These are phyloP conservation scores for Oxyteleia sp. DNA, from an alignment of 2,888 invertebrate genomes.

Conservation along the genomic window DNA sequence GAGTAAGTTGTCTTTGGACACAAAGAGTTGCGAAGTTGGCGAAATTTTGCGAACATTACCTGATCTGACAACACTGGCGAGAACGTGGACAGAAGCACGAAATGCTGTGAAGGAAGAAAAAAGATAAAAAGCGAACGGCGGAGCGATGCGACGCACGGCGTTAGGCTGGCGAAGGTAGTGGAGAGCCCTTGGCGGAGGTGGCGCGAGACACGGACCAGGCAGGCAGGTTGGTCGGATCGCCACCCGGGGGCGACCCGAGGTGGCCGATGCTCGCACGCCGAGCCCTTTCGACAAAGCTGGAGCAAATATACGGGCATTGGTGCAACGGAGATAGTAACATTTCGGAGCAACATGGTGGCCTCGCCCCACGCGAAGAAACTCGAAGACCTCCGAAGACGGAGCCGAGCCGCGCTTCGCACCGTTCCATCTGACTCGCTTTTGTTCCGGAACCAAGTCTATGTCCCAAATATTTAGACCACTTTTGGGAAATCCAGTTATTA, in stretches of 20 bases:
- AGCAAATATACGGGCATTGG: conserved; percentile 45
- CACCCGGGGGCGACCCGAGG: conserved; percentile 86
- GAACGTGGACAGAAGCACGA: conserved; percentile 71
- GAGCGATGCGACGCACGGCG: conserved; percentile 62
- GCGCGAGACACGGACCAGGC: conserved; percentile 79
- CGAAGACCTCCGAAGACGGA: conserved; percentile 86
- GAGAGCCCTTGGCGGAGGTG: conserved; percentile 71
- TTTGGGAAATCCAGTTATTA: conserved; percentile 16
- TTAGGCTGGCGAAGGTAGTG: conserved; percentile 69
- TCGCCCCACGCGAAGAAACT: conserved; percentile 87
- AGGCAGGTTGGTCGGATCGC: conserved; percentile 86
- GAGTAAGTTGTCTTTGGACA: conserved; percentile 48
- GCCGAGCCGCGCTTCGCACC: conserved; percentile 61
- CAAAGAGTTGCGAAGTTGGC: conserved; percentile 52
- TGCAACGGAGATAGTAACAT: conserved; percentile 73
- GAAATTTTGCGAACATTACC: conserved; percentile 70
- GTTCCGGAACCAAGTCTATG: conserved; percentile 44
- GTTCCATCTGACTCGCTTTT: conserved; percentile 54
- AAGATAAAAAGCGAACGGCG: conserved; percentile 34
- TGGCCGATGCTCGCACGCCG: conserved; percentile 84
- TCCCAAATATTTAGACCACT: conserved; percentile 47
- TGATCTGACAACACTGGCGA: conserved; percentile 72
- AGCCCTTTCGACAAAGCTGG: conserved; percentile 66
- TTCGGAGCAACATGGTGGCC: conserved; percentile 86
- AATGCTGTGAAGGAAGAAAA: conserved; percentile 56